phyloP scores from a whole-genome alignment of 1,140 invertebrate species.

The Pachyrhynchus sulphureomaculatus region DNA sequence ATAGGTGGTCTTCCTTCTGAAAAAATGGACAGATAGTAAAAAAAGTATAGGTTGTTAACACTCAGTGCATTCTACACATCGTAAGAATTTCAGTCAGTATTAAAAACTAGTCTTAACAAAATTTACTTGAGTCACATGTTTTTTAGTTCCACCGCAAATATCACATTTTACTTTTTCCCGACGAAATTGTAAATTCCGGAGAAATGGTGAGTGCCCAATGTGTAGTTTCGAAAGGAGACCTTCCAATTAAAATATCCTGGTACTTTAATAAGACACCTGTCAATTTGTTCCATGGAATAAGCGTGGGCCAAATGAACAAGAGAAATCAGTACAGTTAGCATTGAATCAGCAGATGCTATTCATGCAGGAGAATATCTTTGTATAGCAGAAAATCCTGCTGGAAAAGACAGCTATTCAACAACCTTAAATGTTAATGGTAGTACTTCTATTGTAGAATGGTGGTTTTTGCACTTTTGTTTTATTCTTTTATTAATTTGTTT shows the following conservation, averaged over 20 bases:
- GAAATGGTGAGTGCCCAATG: constrained; percentile 71
- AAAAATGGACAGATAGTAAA: constrained; percentile 56
- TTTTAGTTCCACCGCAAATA: constrained; percentile 43
- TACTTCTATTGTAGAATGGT: not conserved
- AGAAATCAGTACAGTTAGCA: constrained; percentile 60
- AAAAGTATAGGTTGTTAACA: not conserved
- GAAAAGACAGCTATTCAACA: constrained; percentile 42
- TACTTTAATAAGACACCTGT: constrained; percentile 40
- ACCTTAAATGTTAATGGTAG: constrained; percentile 35
- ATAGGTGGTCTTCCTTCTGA: constrained; percentile 68
- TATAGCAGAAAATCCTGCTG: constrained; percentile 68
- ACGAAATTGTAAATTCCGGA: constrained; percentile 69
- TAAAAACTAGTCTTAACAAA: too few species aligned
- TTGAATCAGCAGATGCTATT: constrained; percentile 57
- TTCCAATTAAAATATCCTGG: constrained; percentile 73
- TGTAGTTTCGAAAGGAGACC: constrained; percentile 73
- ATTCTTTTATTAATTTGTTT: too few species aligned
- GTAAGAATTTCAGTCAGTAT: too few species aligned
- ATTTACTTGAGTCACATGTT: too few species aligned
- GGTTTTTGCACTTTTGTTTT: constrained; percentile 6
- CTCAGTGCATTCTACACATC: not conserved
- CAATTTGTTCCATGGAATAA: constrained; percentile 48
- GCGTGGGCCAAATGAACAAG: constrained; percentile 54
- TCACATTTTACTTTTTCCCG: constrained; percentile 52
- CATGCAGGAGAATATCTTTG: constrained; percentile 67